Evolutionary conservation across 2,797 vertebrate species (phyloP), one percentile per base, ranked within the genome.

Genomic region (Sebastes dallii): DNA sequence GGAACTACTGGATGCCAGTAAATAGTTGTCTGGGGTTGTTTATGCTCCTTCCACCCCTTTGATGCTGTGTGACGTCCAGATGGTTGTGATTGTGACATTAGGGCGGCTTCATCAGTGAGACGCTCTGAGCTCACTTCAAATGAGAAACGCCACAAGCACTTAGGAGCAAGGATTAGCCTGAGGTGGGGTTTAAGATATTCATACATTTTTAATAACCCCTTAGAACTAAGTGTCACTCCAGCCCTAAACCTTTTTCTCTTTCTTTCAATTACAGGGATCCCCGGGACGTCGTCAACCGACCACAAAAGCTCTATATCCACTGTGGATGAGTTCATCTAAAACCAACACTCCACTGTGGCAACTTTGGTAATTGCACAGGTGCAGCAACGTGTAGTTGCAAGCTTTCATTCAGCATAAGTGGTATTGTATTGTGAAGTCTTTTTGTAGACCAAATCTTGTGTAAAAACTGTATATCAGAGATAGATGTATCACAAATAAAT

Each of bases 31-130:
- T 86, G 82, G 76, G 74, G 50, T 75, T 83, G 80, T 89, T 91
- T 88, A 91, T 81, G 80, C 69, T 83, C 16, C 72, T 73, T 75
- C 62, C 66, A 56, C 16, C 72, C 70, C 85, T 91, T 90, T 89
- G 89, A 91, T 91, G 85, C 58, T 68, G 42, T 46, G 11, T 81
- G 84, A 92, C 24, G 30, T 86, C 88, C 90, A 90, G 90, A 89
- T 89, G 90, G 85, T 87, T 85, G 74, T 20, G 88, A 92, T 82
- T 86, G 88, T 74, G 81, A 82, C 84, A 81, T 79, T 61, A 24
- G 67, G 70, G 73, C 73, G 7, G 84, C 69, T 74, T 83, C 76
- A 76, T 78, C 87, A 81, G 58, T 10, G 65, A 79, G 58, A 76
- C 6, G 27, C 69, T 73, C 32, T 12, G 34, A 66, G 81, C 66